Percentiles rank a stretch among this genome's conserved stretches.
phyloP scores from a whole-genome alignment of 2,888 invertebrate species.

The Malacosoma neustria region DNA sequence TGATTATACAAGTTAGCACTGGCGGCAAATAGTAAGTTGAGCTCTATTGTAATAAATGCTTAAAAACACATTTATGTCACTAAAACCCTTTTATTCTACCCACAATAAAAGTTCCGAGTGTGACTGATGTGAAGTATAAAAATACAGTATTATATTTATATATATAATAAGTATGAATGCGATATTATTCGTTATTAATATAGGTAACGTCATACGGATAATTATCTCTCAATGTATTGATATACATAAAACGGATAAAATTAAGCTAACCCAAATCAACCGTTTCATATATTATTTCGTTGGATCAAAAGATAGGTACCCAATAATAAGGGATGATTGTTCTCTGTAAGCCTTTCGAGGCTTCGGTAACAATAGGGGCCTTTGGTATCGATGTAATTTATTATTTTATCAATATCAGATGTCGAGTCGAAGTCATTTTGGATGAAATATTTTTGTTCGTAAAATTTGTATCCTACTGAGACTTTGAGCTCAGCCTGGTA shows the following conservation, averaged over 20 bases:
- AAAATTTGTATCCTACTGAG: too few species aligned
- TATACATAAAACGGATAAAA: background rate
- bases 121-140: too few species aligned
- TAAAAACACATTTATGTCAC: too few species aligned
- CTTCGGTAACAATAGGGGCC: conserved; percentile 19
- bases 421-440: background rate
- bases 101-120: too few species aligned
- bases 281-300: conserved; percentile 24
- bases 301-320: conserved; percentile 18
- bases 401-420: conserved; percentile 3
- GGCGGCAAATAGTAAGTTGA: too few species aligned
- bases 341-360: conserved; percentile 18
- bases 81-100: too few species aligned
- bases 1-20: too few species aligned
- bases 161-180: too few species aligned
- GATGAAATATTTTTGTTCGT: too few species aligned
- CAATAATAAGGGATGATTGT: conserved; percentile 32
- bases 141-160: too few species aligned
- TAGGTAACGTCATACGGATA: background rate
- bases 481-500: too few species aligned
- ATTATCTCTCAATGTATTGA: background rate
- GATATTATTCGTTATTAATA: background rate
- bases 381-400: conserved; percentile 18
- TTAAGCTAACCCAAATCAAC: conserved; percentile 5
- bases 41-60: too few species aligned